Percentiles rank a stretch among this genome's conserved stretches.
Conservation (phyloP, 30 jellyfish, hydroid and myxozoan genomes). For the Aurelia aurita complex sp. Pacific region DNA sequence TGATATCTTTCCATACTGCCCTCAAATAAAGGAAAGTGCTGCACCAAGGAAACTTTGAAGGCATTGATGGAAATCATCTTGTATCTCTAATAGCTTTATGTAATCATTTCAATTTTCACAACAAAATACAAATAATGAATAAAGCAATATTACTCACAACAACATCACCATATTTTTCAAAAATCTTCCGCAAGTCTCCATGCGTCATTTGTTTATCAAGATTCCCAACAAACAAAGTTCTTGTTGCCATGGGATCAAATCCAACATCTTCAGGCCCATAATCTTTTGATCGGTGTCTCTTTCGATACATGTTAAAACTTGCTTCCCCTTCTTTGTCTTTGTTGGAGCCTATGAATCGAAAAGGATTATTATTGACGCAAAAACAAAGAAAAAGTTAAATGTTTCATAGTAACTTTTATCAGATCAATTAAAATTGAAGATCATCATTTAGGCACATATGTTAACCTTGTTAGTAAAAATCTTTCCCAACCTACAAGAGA, state of each 20-base stretch:
- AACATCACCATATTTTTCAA: slow-evolving; percentile 96
- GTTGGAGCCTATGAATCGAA: slow-evolving; percentile 49
- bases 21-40: too few relatives aligned
- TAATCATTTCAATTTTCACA: too few relatives aligned
- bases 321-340: slow-evolving; percentile 78
- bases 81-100: too few relatives aligned
- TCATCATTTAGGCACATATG: too few relatives aligned
- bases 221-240: slow-evolving; percentile 99
- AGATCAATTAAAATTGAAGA: too few relatives aligned
- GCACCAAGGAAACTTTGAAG: too few relatives aligned
- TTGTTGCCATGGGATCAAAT: slow-evolving; percentile 95
- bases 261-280: slow-evolving; percentile 75
- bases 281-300: slow-evolving; percentile 58
- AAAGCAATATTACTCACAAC: slow-evolving; percentile 65
- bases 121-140: too few relatives aligned
- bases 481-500: too few relatives aligned
- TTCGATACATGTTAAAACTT: slow-evolving; percentile 38
- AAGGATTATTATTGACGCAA: neutral
- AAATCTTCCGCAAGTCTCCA: slow-evolving; percentile 85
- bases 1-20: too few relatives aligned
- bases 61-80: too few relatives aligned
- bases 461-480: too few relatives aligned
- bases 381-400: neutral
- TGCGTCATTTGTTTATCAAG: slow-evolving; percentile 91
- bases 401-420: too few relatives aligned